Percentiles rank a stretch among this genome's conserved stretches.
Conservation (phyloP, 1,140 invertebrate species). For the Drosophila arawakana region DNA sequence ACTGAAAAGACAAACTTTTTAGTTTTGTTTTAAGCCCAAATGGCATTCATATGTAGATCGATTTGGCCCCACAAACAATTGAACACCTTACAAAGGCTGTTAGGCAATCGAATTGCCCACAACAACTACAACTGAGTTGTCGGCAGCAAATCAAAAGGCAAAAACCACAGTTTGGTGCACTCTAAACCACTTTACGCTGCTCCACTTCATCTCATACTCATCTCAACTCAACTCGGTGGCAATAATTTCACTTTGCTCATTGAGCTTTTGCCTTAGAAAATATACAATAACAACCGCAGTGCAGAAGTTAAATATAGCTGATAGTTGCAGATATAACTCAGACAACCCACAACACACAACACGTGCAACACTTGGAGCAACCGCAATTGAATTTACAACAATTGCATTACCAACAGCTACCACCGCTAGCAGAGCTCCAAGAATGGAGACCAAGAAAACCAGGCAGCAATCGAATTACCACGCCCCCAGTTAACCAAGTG, state of each 20-base stretch:
- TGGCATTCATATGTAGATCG: slow-evolving; percentile 1
- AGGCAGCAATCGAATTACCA: slow-evolving; percentile 24
- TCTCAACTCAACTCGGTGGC: slow-evolving; percentile 1
- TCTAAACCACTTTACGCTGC: background rate
- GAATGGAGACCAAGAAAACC: slow-evolving; percentile 1
- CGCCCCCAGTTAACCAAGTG: slow-evolving; percentile 28
- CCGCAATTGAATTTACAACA: slow-evolving; percentile 36
- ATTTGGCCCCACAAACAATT: background rate
- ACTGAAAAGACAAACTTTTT: background rate
- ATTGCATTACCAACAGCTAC: slow-evolving; percentile 8
- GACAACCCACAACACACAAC: background rate
- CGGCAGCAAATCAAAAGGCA: slow-evolving; percentile 37
- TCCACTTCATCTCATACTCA: slow-evolving; percentile 24
- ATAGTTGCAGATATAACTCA: slow-evolving; percentile 1
- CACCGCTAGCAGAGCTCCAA: background rate
- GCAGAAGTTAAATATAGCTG: slow-evolving; percentile 3
- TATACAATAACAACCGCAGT: background rate
- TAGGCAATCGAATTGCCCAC: slow-evolving; percentile 4
- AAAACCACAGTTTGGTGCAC: slow-evolving; percentile 14
- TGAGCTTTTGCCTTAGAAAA: slow-evolving; percentile 27
- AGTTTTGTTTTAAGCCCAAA: background rate
- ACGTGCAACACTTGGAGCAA: slow-evolving; percentile 12
- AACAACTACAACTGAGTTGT: background rate
- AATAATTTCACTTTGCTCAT: slow-evolving; percentile 6
- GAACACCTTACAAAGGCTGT: slow-evolving; percentile 7